A percentile compares a stretch with the other conserved stretches of the same genome.
Evolutionary conservation across 2,797 vertebrate genomes (phyloP).

Genomic region (Catharus ustulatus): DNA sequence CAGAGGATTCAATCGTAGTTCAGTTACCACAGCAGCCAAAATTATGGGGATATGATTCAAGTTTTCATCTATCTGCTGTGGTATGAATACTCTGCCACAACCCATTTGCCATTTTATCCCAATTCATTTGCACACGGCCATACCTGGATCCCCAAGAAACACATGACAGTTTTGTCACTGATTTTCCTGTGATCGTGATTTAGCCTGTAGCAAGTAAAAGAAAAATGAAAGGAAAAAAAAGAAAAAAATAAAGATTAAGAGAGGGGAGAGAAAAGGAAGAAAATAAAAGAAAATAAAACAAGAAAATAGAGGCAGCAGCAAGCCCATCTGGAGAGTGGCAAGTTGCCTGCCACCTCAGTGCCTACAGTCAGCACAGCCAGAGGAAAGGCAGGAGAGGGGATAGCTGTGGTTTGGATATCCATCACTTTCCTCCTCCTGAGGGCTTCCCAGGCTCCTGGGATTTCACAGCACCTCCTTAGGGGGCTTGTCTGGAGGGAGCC

Average conservation of each 20-base stretch:
- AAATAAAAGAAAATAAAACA: not conserved
- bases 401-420: not conserved
- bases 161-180: not conserved
- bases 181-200: not conserved
- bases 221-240: not conserved
- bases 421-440: rapidly evolving
- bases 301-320: not conserved
- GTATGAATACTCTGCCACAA: not conserved
- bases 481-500: rapidly evolving
- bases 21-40: not conserved
- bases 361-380: not conserved
- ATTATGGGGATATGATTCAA: not conserved
- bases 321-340: slow-evolving; percentile 62
- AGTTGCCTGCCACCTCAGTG: slow-evolving; percentile 1
- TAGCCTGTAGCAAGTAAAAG: not conserved
- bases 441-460: not conserved
- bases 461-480: rapidly evolving
- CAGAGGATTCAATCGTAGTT: not conserved
- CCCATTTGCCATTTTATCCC: not conserved
- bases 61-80: not conserved
- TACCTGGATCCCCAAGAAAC: not conserved
- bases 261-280: rapidly evolving
- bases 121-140: not conserved
- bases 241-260: not conserved
- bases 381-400: not conserved